Evolutionary conservation across 1,140 invertebrate genomes (phyloP).

Genomic region (Atta texana): DNA sequence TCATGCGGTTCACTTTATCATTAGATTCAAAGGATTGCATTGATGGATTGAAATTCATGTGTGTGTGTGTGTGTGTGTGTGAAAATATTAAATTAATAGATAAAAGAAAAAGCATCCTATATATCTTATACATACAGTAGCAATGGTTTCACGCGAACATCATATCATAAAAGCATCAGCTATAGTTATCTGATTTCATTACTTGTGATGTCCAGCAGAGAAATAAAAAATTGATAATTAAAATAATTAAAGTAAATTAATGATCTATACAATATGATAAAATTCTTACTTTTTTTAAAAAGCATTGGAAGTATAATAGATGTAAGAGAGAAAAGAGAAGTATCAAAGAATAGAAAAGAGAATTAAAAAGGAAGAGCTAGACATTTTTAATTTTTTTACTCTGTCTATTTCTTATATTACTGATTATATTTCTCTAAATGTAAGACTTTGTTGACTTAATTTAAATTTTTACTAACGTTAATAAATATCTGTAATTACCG

Average conservation of each 20-base stretch:
- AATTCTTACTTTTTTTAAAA: background rate
- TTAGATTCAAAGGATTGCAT: background rate
- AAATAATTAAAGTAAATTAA: slow-evolving; percentile 6
- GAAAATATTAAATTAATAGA: background rate
- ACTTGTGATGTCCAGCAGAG: background rate
- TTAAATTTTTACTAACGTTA: background rate
- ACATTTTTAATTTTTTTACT: background rate
- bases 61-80: too few species aligned
- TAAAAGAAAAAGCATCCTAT: background rate
- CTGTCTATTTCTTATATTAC: background rate
- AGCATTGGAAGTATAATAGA: background rate
- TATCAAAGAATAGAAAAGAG: background rate
- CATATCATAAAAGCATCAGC: background rate
- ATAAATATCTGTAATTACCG: background rate
- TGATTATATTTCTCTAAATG: background rate
- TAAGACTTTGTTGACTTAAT: background rate
- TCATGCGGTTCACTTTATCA: background rate
- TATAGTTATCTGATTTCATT: background rate
- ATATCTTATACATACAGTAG: background rate
- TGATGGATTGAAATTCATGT: background rate
- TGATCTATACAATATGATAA: background rate
- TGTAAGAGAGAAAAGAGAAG: background rate
- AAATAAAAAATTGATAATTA: background rate
- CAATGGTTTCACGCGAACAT: background rate
- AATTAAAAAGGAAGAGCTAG: background rate